Base-by-base conservation (phyloP, 1,140 invertebrate species). In the Ceratitis capitata region DNA sequence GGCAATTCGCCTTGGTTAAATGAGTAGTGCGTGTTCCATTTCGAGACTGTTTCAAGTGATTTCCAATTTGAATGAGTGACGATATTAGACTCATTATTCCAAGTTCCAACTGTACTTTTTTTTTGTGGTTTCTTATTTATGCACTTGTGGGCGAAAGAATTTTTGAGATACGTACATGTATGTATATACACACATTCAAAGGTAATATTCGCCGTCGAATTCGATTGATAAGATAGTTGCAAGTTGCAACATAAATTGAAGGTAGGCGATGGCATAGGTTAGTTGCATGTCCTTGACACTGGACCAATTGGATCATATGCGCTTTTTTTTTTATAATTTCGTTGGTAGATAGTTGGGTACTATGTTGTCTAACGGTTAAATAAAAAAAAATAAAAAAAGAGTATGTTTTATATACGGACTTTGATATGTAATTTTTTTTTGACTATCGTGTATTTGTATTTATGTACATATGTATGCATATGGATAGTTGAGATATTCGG, bases 81-180 rank as follows among this genome's bases (percentile, higher is more conserved):
- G 16, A 45, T 35, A 78, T 78, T 78, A 39, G 69, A 78, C 69
- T 78, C 69, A 47, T 78, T 78, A 78, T 78, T 78, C 69, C 82
- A 53, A 51, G 82, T 83, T 83, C 82, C 82, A 83, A 83, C 82
- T 83, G 82, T 83, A 83, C 82, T 83, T 83, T 83, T 82, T 83
- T 83, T 49, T n/a, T n/a, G n/a, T n/a, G n/a, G n/a, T n/a, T n/a
- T n/a, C n/a, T n/a, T 35, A 39, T 74, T 39, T 26, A 23, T 61
- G 56, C 35, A 78, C 23, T 74, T 74, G 35, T 78, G 69, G 39
- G 16, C 2, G 32, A 6, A 26, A 42, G n/a, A 78, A 47, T 78
- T 78, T n/a, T 23, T n/a, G n/a, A 32, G 23, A 39, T 78, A 39
- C 69, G 45, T 45, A 45, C 42, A 26, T 64, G 23, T 16, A 23